These are phyloP conservation scores for Halesus radiatus DNA, from an alignment of 1,140 invertebrate species.

Conservation along the genomic window DNA sequence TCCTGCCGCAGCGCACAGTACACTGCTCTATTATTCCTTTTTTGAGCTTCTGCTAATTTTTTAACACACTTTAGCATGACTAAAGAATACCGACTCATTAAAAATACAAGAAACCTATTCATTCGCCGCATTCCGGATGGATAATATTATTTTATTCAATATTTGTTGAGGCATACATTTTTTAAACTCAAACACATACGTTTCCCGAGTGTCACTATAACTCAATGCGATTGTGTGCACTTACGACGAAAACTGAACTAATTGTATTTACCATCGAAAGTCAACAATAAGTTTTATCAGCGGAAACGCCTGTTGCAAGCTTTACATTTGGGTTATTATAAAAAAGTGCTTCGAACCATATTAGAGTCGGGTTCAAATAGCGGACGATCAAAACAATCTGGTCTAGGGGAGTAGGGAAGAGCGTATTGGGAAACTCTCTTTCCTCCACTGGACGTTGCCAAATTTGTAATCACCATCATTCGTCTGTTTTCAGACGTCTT, in stretches of 20 bases:
- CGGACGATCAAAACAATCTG: constrained; percentile 1
- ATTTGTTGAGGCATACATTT: neutral
- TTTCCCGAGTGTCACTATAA: no score
- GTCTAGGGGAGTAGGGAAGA: neutral
- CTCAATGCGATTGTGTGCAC: no score
- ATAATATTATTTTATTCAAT: neutral
- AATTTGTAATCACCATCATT: constrained; percentile 48
- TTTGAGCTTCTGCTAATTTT: neutral
- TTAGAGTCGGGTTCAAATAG: neutral
- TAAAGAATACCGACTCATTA: neutral
- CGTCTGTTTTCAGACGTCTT: constrained; percentile 38
- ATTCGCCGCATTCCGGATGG: neutral
- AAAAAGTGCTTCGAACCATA: neutral
- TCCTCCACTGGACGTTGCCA: constrained; percentile 31
- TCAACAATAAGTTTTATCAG: neutral
- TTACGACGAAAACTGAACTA: no score
- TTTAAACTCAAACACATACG: no score
- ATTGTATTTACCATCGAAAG: no score
- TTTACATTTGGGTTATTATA: neutral
- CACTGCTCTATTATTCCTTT: neutral
- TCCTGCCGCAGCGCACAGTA: neutral
- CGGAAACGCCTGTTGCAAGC: neutral
- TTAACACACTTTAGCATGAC: neutral
- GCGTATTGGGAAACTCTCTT: neutral
- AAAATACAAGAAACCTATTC: neutral